Evolutionary conservation across 1,140 invertebrate genomes (phyloP).

Genomic region (Sarcophaga bullata): DNA sequence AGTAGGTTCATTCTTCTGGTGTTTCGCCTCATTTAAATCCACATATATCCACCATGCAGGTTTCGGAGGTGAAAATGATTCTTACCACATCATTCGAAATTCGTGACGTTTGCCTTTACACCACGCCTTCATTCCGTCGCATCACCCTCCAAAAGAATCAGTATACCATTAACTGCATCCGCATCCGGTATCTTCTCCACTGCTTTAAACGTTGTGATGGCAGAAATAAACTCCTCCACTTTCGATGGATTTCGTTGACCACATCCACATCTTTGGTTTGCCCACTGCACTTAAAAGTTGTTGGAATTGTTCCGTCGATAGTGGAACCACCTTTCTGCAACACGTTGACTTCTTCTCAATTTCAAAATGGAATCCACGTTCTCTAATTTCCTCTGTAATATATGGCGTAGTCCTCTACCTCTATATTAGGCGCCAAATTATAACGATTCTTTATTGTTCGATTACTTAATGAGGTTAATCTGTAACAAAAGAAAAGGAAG

Average conservation of each 20-base stretch:
- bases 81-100: constrained; percentile 44
- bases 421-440: no score
- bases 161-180: constrained; percentile 49
- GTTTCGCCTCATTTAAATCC: constrained; percentile 42
- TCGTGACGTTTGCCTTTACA: constrained; percentile 22
- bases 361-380: no score
- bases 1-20: constrained; percentile 38
- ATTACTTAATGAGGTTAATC: no score
- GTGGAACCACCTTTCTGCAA: no score
- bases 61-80: constrained; percentile 34
- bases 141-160: constrained; percentile 48
- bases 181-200: constrained; percentile 47
- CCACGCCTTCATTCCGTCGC: constrained; percentile 32
- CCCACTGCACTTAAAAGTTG: no score
- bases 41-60: constrained; percentile 44
- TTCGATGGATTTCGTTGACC: constrained; percentile 29
- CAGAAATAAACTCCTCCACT: constrained; percentile 49
- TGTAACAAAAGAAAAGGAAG: no score
- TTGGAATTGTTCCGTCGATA: no score
- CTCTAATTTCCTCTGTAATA: no score
- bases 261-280: neutral
- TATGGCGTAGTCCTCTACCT: no score
- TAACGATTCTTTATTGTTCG: no score
- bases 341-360: no score
- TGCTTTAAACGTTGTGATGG: constrained; percentile 45